Evolutionary conservation across 1,140 invertebrate genomes (phyloP), one percentile per base, ranked within the genome.

Genomic region (Belonocnema kinseyi): DNA sequence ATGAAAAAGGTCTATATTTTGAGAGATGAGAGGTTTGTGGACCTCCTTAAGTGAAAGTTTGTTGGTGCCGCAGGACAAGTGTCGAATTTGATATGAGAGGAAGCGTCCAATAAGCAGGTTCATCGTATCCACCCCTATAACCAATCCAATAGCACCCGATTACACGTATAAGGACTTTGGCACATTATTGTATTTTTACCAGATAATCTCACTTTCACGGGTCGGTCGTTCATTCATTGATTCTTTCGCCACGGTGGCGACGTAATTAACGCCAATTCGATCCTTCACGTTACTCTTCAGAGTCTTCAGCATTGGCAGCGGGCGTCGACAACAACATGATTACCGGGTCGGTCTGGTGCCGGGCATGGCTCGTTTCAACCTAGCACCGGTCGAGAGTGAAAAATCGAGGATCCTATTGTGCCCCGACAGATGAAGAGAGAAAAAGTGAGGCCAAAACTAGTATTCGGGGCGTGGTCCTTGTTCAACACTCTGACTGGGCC

Each of bases 251-350:
- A 74, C 46, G 52, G 50, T 82, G 58, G 80, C 80, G 79, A 86
- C 80, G 80, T 86, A 87, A 87, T 87, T 86, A 87, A 80, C 80
- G 80, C 79, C 81, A 85, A 84, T 87, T 88, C 82, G 80, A 82
- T 84, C 76, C 77, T 81, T 84, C 81, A 77, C 80, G 79, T 87
- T 87, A 86, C 84, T 83, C 85, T 77, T 78, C 26, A 33, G 51
- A 66, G 17, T 77, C 80, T 66, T 71, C n/a, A 61, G 71, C 78
- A 79, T 80, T 77, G 79, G 73, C 72, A 54, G 78, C 77, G 73
- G 80, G 82, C 85, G 85, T 87, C 77, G 84, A 83, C 80, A 88
- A 87, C 82, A 81, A 88, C 82, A 88, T 88, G 85, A 87, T 87
- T 88, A 83, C 86, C 74, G 80, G 79, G 76, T 83, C 72, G 51